These are phyloP conservation scores for Phalacrocorax aristotelis DNA, from an alignment of 2,113 vertebrate genomes.

Conservation along the genomic window DNA sequence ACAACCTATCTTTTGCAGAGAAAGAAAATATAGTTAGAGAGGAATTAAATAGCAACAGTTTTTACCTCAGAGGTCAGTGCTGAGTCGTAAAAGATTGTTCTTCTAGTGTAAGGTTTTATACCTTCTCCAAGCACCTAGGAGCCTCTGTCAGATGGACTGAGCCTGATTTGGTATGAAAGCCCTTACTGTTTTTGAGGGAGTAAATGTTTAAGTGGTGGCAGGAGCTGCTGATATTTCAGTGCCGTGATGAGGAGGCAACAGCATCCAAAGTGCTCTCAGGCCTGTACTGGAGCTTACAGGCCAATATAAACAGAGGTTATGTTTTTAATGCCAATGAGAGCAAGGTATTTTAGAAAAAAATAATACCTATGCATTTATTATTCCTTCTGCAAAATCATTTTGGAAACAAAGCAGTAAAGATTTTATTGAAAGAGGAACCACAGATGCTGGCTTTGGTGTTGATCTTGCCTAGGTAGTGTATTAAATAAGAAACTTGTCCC, in stretches of 20 bases:
- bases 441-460: not conserved
- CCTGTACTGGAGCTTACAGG: not conserved
- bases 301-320: not conserved
- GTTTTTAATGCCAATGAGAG: not conserved
- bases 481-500: not conserved
- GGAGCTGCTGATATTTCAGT: not conserved
- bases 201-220: not conserved
- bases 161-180: not conserved
- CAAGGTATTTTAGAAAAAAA: not conserved
- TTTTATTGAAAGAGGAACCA: not conserved
- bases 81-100: not conserved
- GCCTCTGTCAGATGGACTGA: not conserved
- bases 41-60: not conserved
- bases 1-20: not conserved
- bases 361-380: not conserved
- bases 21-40: not conserved
- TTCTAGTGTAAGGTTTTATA: not conserved
- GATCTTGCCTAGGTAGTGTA: not conserved
- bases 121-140: not conserved
- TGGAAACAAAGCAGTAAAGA: not conserved
- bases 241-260: not conserved
- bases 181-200: not conserved
- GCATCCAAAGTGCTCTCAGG: not conserved
- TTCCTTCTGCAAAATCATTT: not conserved
- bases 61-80: not conserved